These are phyloP conservation scores for Abscondita cerata DNA, from an alignment of 2,888 invertebrate genomes.

Conservation along the genomic window DNA sequence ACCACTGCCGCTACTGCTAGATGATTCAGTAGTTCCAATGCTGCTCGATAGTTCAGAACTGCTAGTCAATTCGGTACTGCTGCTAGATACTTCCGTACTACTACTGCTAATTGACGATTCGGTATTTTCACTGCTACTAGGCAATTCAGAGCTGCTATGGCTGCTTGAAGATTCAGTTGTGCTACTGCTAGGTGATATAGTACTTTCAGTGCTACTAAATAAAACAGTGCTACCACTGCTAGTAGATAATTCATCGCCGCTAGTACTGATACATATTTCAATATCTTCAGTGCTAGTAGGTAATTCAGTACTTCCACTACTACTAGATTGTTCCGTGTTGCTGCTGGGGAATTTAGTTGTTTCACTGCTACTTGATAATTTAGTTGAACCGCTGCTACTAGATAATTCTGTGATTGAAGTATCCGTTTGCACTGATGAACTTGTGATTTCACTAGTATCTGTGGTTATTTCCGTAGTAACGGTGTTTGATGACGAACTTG, in stretches of 20 bases:
- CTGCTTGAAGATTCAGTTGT: neutral
- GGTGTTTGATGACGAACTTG: no score
- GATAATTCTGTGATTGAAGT: no score
- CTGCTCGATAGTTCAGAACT: constrained; percentile 12
- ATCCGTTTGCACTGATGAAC: no score
- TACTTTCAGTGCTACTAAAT: neutral
- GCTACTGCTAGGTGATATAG: constrained; percentile 15
- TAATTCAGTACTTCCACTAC: neutral
- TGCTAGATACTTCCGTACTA: neutral
- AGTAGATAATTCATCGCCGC: neutral
- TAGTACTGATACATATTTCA: constrained; percentile 10
- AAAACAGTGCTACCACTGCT: no score
- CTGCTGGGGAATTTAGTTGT: no score
- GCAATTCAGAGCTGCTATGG: constrained; percentile 21
- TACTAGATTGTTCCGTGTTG: constrained; percentile 1
- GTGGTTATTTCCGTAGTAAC: no score
- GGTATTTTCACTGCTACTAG: constrained; percentile 3
- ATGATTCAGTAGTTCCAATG: neutral
- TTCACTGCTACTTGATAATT: no score
- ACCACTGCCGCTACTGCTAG: constrained; percentile 3
- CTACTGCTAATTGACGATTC: constrained; percentile 11
- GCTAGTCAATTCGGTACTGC: neutral
- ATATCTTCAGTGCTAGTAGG: neutral
- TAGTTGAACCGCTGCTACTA: constrained; percentile 9
- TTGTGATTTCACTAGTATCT: no score